Base-by-base conservation (phyloP, 2,113 vertebrate genomes). In the Papio anubis region DNA sequence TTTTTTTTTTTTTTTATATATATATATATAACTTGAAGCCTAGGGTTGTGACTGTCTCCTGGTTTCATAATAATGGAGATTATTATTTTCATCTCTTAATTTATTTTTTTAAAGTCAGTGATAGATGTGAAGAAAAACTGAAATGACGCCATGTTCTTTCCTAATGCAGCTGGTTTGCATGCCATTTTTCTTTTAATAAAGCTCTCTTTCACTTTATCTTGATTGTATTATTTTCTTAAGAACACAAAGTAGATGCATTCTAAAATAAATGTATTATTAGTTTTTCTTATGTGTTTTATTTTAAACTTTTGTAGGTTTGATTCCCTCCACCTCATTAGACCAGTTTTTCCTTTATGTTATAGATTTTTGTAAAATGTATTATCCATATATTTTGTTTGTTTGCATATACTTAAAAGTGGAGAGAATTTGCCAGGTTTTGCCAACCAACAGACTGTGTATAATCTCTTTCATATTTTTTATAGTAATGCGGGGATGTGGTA, bases 181-280 rank as follows among this genome's bases (percentile, higher is more conserved):
- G 93, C 89, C 45, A 61, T 52, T 92, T 92, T 90, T 93, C 30
- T 83, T 96, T 80, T 72, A 91, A 78, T 87, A 95, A 90, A 68
- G 9, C 2, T 35, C 64, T 78, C 83, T 96, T 96, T 97, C 64
- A 96, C 95, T 52, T 94, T 93, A 95, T 87, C 89, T 94, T 79
- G 25, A 73, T 93, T 92, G 90, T 61, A 8, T 95, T 97, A 38
- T 45, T 96, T 93, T 95, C 79, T 75, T n/a, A 78, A 88, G 73
- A 91, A 79, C 11, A 81, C 27, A 75, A 95, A 86, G 40, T 32
- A 96, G 50, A 75, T 89, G 14, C 25, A 70, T 94, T 96, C 16
- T 55, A 61, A 96, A 86, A 45, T 68, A 59, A 40, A 94, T 12
- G 2, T 30, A 43, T 80, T 96, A 35, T 96, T 88, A 86, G 73